A percentile compares a stretch with the other conserved stretches of the same genome.
These are phyloP conservation scores for Ibycter americanus DNA, from an alignment of 2,797 vertebrate species.

Conservation along the genomic window DNA sequence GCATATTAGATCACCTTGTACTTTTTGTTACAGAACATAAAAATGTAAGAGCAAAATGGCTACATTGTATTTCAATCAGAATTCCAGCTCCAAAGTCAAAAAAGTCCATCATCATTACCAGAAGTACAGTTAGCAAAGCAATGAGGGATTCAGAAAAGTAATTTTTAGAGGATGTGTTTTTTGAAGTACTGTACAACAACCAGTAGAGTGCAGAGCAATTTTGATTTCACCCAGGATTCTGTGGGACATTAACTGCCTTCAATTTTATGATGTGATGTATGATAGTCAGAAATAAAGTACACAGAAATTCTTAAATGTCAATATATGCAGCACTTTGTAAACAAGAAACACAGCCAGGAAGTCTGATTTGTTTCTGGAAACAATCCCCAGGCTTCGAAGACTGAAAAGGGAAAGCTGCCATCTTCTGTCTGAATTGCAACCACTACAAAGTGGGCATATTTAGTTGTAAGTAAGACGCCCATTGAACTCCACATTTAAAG, in stretches of 20 bases:
- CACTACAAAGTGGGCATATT: background rate
- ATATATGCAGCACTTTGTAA: constrained; percentile 67
- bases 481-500: background rate
- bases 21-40: constrained; percentile 41
- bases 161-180: constrained; percentile 8
- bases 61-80: constrained; percentile 35
- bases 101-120: constrained; percentile 47
- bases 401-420: constrained; percentile 55
- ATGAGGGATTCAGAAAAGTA: constrained; percentile 14
- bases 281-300: constrained; percentile 60
- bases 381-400: constrained; percentile 3
- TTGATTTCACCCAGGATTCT: background rate
- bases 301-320: constrained; percentile 74
- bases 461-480: constrained; percentile 6
- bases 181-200: background rate
- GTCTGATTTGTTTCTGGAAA: constrained; percentile 61
- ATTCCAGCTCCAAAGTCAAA: constrained; percentile 48
- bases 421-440: constrained; percentile 57
- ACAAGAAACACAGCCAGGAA: constrained; percentile 68
- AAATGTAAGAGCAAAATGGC: constrained; percentile 44
- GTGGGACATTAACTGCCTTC: constrained; percentile 51
- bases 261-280: constrained; percentile 63
- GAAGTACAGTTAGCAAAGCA: constrained; percentile 8
- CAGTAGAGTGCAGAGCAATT: constrained; percentile 45
- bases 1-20: constrained; percentile 2